Conservation (phyloP, 2,888 invertebrate genomes). For the Diploptera punctata region DNA sequence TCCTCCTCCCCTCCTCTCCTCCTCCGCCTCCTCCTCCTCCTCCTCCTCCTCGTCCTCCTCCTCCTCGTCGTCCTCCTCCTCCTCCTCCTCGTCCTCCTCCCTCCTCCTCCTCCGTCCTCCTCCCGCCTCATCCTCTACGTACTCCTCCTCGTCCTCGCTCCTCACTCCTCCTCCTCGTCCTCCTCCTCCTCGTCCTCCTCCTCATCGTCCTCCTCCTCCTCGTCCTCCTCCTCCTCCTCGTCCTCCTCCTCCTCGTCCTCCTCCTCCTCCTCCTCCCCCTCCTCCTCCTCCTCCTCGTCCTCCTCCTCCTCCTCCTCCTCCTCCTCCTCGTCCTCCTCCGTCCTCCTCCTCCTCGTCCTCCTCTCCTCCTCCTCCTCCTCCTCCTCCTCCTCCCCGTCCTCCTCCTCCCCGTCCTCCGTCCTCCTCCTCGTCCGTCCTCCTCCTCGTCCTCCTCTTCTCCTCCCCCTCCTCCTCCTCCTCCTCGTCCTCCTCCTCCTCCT, state of each 20-base stretch:
- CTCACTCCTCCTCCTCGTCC: too few relatives aligned
- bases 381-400: too few relatives aligned
- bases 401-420: too few relatives aligned
- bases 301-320: not conserved
- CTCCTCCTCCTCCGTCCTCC: not conserved
- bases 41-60: not conserved
- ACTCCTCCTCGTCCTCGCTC: conserved; percentile 1
- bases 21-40: conserved; percentile 6
- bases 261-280: not conserved
- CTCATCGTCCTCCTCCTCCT: not conserved
- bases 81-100: not conserved
- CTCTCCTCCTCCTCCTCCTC: not conserved
- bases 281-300: not conserved
- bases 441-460: not conserved
- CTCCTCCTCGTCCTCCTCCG: not conserved
- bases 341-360: not conserved
- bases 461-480: not conserved
- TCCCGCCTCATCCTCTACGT: not conserved
- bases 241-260: not conserved
- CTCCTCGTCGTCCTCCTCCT: not conserved
- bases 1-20: too few relatives aligned
- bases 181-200: too few relatives aligned
- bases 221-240: not conserved
- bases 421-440: too few relatives aligned
- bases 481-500: not conserved